Conservation (phyloP, 2,113 vertebrate species). For the Hassar affinis region DNA sequence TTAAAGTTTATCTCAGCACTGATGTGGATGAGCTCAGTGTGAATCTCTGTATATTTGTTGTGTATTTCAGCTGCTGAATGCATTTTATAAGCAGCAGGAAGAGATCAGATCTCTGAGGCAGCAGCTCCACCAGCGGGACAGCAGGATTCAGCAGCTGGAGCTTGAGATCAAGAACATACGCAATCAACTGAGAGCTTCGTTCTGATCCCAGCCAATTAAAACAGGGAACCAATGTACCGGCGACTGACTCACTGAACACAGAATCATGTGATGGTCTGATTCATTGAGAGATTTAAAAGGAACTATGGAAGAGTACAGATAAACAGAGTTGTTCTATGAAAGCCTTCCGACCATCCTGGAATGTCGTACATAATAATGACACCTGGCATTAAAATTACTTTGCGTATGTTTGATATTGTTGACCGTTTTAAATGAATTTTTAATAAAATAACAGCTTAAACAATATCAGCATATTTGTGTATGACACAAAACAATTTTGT, state of each 20-base stretch:
- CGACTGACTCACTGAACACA: neutral
- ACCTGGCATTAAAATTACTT: neutral
- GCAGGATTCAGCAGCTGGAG: slow-evolving; percentile 78
- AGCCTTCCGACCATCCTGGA: neutral
- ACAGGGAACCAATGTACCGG: neutral
- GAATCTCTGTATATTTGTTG: neutral
- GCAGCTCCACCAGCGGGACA: slow-evolving; percentile 75
- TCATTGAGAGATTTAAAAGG: neutral
- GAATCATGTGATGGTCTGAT: neutral
- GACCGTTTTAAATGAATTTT: neutral
- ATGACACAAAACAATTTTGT: neutral
- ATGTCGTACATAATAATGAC: neutral
- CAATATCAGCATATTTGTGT: neutral
- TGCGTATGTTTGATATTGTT: neutral
- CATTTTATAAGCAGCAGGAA: slow-evolving; percentile 86
- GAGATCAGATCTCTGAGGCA: slow-evolving; percentile 82
- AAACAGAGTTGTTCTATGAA: neutral
- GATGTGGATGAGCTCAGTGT: neutral
- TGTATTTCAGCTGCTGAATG: slow-evolving; percentile 78
- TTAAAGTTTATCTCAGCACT: neutral
- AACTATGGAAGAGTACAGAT: neutral
- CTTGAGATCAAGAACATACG: slow-evolving; percentile 76
- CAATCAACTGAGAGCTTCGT: slow-evolving; percentile 51
- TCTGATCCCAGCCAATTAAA: slow-evolving; percentile 50
- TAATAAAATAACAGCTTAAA: slow-evolving; percentile 4